Evolutionary conservation across 2,888 invertebrate species (phyloP), one percentile per base, ranked within the genome.

Genomic region (Dicyrtomina minuta): DNA sequence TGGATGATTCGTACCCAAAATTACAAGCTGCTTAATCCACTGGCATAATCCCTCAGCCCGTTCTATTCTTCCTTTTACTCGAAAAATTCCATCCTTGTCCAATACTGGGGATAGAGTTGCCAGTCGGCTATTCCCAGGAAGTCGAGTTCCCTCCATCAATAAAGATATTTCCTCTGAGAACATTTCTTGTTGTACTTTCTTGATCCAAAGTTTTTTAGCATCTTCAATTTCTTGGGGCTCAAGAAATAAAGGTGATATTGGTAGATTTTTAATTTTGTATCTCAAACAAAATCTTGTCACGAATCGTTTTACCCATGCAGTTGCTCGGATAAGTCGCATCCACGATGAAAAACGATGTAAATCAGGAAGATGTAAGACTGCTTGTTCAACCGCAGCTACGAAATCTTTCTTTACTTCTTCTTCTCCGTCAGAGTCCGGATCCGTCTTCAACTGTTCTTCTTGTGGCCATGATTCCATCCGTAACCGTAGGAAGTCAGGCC

Each of bases 401-500:
- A 12, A 8, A 22, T 13, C 26, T 44, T 44, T 44, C 2, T 5
- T n/a, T n/a, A 8, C 8, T 58, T 10, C 2, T n/a, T 62, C n/a
- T n/a, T n/a, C n/a, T n/a, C n/a, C n/a, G n/a, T n/a, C n/a, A n/a
- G n/a, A n/a, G n/a, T n/a, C n/a, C n/a, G n/a, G n/a, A n/a, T n/a
- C n/a, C n/a, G n/a, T n/a, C n/a, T n/a, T n/a, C n/a, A n/a, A n/a
- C 0, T 13, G 15, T 26, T 20, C 33, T 26, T 65, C 70, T 20
- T 46, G 15, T 10, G 72, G 72, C 72, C 72, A 75, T 4, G 66
- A 24, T 6, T 61, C 41, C 26, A 13, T 53, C 13, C n/a, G 2
- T 1, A 43, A 2, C 17, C 49, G 43, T 2, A 78, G 59, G 66
- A 78, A 78, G 0, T 49, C 64, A 12, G 74, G 75, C 12, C 77